These are phyloP conservation scores for Drosophila nr. perissopoda DNA, from an alignment of 2,888 invertebrate species.

Conservation along the genomic window DNA sequence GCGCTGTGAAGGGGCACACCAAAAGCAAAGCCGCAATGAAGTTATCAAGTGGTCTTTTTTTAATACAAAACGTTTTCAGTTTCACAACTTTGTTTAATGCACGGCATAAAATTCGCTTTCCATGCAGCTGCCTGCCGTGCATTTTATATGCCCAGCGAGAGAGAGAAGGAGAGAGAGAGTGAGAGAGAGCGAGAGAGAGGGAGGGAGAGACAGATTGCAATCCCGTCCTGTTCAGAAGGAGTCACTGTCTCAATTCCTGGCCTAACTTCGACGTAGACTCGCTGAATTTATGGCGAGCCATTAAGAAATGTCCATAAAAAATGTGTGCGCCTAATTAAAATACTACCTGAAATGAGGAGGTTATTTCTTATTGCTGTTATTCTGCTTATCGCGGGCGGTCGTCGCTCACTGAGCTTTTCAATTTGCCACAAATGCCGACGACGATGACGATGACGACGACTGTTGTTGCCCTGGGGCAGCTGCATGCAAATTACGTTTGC, in stretches of 20 bases:
- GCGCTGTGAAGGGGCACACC: neutral
- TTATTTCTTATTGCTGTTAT: slow-evolving; percentile 10
- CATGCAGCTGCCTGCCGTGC: slow-evolving; percentile 1
- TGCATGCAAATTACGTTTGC: slow-evolving; percentile 61
- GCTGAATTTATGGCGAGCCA: slow-evolving; percentile 66
- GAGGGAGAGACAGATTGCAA: neutral
- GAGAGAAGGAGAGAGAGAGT: no score
- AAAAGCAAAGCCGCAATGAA: slow-evolving; percentile 46
- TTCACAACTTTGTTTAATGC: slow-evolving; percentile 75
- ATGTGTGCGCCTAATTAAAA: slow-evolving; percentile 72
- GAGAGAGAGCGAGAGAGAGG: neutral
- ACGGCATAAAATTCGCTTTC: slow-evolving; percentile 74
- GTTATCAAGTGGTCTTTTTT: slow-evolving; percentile 62
- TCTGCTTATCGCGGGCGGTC: slow-evolving; percentile 38
- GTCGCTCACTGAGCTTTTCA: slow-evolving; percentile 62
- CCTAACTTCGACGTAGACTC: slow-evolving; percentile 31
- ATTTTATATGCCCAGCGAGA: neutral
- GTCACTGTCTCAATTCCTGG: neutral
- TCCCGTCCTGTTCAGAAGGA: neutral
- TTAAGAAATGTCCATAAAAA: slow-evolving; percentile 75
- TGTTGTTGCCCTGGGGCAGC: slow-evolving; percentile 10
- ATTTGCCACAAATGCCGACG: slow-evolving; percentile 59
- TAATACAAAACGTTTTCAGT: slow-evolving; percentile 62
- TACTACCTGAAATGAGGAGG: slow-evolving; percentile 40
- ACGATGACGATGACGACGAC: neutral